phyloP scores from a whole-genome alignment of 2,888 invertebrate genomes.

The Catotricha subobsoleta region DNA sequence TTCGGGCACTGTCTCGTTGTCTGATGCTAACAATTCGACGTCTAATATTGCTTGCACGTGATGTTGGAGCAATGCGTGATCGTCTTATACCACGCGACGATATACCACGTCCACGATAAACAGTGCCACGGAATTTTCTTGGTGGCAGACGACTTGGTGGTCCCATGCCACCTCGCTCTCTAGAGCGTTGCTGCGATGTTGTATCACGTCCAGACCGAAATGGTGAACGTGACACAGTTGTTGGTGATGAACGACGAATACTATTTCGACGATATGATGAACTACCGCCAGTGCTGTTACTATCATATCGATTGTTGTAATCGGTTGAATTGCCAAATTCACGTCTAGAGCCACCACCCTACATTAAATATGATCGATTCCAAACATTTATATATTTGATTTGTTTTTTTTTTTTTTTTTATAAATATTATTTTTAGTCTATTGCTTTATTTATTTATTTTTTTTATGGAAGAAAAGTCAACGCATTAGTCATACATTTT shows the following conservation, averaged over 20 bases:
- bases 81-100: slow-evolving; percentile 20
- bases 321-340: slow-evolving; percentile 6
- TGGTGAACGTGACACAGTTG: slow-evolving; percentile 18
- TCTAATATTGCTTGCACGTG: slow-evolving; percentile 26
- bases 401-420: not conserved
- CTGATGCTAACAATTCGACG: slow-evolving; percentile 24
- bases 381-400: slow-evolving; percentile 4
- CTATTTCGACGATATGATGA: slow-evolving; percentile 15
- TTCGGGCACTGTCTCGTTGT: slow-evolving; percentile 27
- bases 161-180: slow-evolving; percentile 20
- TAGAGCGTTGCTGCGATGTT: slow-evolving; percentile 9
- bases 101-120: slow-evolving; percentile 9
- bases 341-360: slow-evolving; percentile 14
- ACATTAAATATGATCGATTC: slow-evolving; percentile 1
- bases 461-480: not conserved
- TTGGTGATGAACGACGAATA: slow-evolving; percentile 15
- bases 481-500: not conserved
- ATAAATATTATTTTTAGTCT: not conserved
- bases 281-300: slow-evolving; percentile 18
- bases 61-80: slow-evolving; percentile 14
- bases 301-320: slow-evolving; percentile 6
- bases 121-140: slow-evolving; percentile 18
- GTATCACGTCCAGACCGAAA: slow-evolving; percentile 11
- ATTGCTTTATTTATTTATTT: not conserved
- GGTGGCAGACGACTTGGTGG: slow-evolving; percentile 25